A percentile compares a stretch with the other conserved stretches of the same genome.
Evolutionary conservation across 2,113 vertebrate species (phyloP).

Genomic region (Callocephalon fimbriatum): DNA sequence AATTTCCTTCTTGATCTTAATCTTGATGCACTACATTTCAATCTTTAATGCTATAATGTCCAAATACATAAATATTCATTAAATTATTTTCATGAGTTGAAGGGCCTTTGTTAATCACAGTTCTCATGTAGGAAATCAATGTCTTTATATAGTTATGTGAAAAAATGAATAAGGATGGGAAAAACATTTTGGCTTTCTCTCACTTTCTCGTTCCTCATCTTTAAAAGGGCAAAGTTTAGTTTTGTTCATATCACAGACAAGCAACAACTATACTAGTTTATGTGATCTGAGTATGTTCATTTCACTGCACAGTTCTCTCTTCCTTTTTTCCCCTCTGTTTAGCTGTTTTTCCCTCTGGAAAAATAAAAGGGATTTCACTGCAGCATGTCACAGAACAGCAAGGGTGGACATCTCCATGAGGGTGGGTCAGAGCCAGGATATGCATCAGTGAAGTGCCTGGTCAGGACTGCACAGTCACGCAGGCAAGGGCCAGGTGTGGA

Average conservation of each 20-base stretch:
- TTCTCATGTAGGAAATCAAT: neutral
- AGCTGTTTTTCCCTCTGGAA: neutral
- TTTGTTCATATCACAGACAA: neutral
- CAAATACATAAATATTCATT: neutral
- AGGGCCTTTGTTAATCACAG: neutral
- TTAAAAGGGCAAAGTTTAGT: neutral
- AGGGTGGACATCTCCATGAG: neutral
- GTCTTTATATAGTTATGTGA: neutral
- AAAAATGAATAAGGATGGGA: neutral
- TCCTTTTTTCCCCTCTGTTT: neutral
- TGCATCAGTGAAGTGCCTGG: neutral
- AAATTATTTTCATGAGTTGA: neutral
- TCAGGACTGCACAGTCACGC: neutral
- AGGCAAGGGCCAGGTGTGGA: neutral
- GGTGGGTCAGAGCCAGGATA: neutral
- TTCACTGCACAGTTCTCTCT: neutral
- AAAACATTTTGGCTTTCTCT: neutral
- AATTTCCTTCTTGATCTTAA: neutral
- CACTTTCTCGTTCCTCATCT: rapidly evolving
- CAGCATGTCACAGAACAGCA: neutral
- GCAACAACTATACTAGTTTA: neutral
- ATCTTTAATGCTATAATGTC: neutral
- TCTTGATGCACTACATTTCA: neutral
- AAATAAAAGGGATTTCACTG: neutral
- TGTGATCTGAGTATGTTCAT: neutral